Conservation (phyloP, 2,888 invertebrate species). For the Cistogaster globosa region DNA sequence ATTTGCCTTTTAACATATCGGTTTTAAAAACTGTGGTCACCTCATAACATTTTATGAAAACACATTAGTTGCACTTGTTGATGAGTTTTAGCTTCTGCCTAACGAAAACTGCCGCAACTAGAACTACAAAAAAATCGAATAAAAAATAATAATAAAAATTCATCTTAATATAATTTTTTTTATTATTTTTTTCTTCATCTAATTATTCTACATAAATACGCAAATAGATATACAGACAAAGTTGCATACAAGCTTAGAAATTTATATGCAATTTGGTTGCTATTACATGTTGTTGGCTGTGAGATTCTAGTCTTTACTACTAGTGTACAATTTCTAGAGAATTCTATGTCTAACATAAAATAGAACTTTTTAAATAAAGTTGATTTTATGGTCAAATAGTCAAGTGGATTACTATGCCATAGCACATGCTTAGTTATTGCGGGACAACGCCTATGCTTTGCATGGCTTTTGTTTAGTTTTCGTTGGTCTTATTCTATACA, state of each 20-base stretch:
- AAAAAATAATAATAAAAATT: slow-evolving; percentile 58
- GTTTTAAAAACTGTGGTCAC: slow-evolving; percentile 34
- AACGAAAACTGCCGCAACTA: slow-evolving; percentile 29
- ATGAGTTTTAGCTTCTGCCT: slow-evolving; percentile 66
- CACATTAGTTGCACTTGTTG: slow-evolving; percentile 47
- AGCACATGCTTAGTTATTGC: slow-evolving; percentile 67
- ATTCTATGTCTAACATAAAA: slow-evolving; percentile 62
- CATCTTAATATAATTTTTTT: slow-evolving; percentile 59
- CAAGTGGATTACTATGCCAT: slow-evolving; percentile 81
- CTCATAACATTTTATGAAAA: slow-evolving; percentile 1
- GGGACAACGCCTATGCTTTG: slow-evolving; percentile 70
- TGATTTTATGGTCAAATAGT: slow-evolving; percentile 80
- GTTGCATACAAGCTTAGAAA: slow-evolving; percentile 3
- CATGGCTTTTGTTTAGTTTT: slow-evolving; percentile 52
- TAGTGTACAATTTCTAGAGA: slow-evolving; percentile 67
- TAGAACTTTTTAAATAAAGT: slow-evolving; percentile 68
- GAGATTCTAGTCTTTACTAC: slow-evolving; percentile 36
- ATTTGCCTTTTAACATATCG: too few species aligned
- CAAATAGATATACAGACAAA: not conserved
- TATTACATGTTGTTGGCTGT: slow-evolving; percentile 16
- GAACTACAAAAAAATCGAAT: slow-evolving; percentile 3
- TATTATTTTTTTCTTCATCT: slow-evolving; percentile 6
- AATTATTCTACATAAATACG: slow-evolving; percentile 20
- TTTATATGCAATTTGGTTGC: slow-evolving; percentile 24
- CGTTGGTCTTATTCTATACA: slow-evolving; percentile 32